Percentiles rank a stretch among this genome's conserved stretches.
phyloP scores from a whole-genome alignment of 2,888 invertebrate species.

The Hermodice carunculata region DNA sequence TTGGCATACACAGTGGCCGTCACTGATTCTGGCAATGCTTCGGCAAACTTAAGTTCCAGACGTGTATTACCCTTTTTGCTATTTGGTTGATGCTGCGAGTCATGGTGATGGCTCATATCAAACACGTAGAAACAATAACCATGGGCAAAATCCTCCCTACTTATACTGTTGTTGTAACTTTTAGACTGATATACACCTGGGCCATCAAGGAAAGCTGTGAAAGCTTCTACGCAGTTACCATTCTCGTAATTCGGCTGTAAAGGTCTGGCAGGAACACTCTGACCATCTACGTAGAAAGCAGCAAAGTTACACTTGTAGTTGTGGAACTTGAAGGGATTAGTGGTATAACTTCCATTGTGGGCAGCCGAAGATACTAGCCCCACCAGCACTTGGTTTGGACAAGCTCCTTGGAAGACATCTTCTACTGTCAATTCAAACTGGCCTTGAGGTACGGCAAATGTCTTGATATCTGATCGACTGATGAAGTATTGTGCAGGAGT shows the following conservation, averaged over 20 bases:
- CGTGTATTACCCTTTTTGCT: neutral
- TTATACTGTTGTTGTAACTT: neutral
- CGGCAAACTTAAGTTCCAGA: neutral
- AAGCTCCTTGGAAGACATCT: neutral
- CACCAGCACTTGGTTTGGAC: neutral
- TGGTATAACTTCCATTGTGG: neutral
- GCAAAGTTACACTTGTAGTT: neutral
- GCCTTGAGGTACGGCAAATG: neutral
- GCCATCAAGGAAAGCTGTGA: neutral
- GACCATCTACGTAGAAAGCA: neutral
- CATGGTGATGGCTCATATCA: neutral
- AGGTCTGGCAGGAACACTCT: neutral
- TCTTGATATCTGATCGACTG: neutral
- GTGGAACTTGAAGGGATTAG: neutral
- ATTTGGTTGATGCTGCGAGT: neutral
- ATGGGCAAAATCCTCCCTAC: neutral
- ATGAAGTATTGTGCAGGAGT: neutral
- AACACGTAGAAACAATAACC: conserved; percentile 3
- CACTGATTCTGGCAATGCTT: neutral
- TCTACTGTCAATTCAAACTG: neutral
- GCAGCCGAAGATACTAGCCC: neutral
- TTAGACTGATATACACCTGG: neutral
- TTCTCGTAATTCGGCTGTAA: neutral
- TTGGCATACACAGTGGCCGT: neutral
- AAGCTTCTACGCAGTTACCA: neutral